A percentile compares a stretch with the other conserved stretches of the same genome.
These are phyloP conservation scores for Gadopsis marmoratus DNA, from an alignment of 2,797 vertebrate genomes.

Conservation along the genomic window DNA sequence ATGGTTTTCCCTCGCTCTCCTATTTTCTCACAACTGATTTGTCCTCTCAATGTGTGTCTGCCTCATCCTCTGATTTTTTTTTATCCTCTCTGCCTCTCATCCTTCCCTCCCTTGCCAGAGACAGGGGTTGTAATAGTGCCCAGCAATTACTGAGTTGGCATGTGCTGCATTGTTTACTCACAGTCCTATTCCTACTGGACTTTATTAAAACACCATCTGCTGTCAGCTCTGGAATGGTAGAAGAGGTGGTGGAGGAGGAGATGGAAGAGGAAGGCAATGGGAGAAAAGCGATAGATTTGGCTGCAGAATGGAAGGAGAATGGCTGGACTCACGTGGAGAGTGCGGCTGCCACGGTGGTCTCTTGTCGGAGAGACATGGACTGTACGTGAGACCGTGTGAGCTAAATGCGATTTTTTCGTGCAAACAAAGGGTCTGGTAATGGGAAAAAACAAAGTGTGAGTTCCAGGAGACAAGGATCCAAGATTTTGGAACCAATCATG, in stretches of 20 bases:
- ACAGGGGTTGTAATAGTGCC: slow-evolving; percentile 97
- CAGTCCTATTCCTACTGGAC: slow-evolving; percentile 99
- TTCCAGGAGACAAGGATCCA: slow-evolving; percentile 55
- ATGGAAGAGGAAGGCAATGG: slow-evolving; percentile 69
- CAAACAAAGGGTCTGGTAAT: slow-evolving; percentile 62
- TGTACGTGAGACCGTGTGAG: slow-evolving; percentile 53
- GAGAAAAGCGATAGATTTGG: slow-evolving; percentile 76
- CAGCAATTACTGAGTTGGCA: slow-evolving; percentile 99
- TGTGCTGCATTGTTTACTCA: slow-evolving; percentile 97
- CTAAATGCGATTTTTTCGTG: slow-evolving; percentile 70
- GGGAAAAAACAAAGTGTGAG: slow-evolving; percentile 49
- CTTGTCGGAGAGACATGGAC: slow-evolving; percentile 70
- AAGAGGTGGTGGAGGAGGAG: slow-evolving; percentile 78
- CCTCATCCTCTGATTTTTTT: slow-evolving; percentile 73
- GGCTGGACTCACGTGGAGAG: slow-evolving; percentile 78
- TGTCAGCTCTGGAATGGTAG: slow-evolving; percentile 91
- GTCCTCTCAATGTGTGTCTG: slow-evolving; percentile 65
- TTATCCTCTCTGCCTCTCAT: slow-evolving; percentile 85
- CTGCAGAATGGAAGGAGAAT: slow-evolving; percentile 67
- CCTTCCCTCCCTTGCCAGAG: slow-evolving; percentile 89
- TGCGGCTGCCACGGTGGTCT: slow-evolving; percentile 70
- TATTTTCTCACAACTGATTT: slow-evolving; percentile 68
- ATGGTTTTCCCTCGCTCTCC: slow-evolving; percentile 58
- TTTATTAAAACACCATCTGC: slow-evolving; percentile 99
- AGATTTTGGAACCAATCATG: slow-evolving; percentile 25